Evolutionary conservation across 2,888 invertebrate genomes (phyloP), one percentile per base, ranked within the genome.

Genomic region (Argyresthia goedartella): DNA sequence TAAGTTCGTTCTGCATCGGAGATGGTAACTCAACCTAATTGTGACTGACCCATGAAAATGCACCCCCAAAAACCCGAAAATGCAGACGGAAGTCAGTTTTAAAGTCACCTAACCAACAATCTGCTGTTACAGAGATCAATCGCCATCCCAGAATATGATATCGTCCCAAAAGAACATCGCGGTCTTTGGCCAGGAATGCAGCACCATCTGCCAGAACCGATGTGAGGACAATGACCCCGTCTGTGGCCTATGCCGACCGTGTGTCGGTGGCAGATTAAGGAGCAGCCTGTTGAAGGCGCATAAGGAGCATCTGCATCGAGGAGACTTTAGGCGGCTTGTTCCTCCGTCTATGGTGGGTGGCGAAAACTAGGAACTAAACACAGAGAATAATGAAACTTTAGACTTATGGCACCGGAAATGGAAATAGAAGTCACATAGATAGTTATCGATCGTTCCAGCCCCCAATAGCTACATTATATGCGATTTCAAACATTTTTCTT

Each of bases 181-280:
- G 0, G 94, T 95, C 0, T 91, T 90, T 67, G 89, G 93, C 0
- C 88, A 91, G 41, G 76, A 89, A 54, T 97, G 97, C 70, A 69
- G 64, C 48, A 66, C 67, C 0, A 49, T 53, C 0, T 85, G 85
- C 54, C 66, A 60, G 55, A 87, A 87, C 1, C 88, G 89, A 47
- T 97, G 97, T 66, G 85, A 88, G 46, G 73, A 81, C 0, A 54
- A 57, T 8, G 49, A 53, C 1, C 57, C 60, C 1, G 69, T 89
- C 0, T 98, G 98, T 67, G 89, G 89, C 50, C 74, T 97, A 0
- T 98, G 98, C 71, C 88, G 88, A 58, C 90, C 91, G 0, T 98
- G 98, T 67, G 79, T 96, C 43, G 89, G 88, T 1, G 67, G 80
- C 1, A 88, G 88, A 36, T 82, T 91, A 41, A 87, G 87, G 58